Evolutionary conservation across 2,113 vertebrate genomes (phyloP).

Genomic region (Stercorarius parasiticus): DNA sequence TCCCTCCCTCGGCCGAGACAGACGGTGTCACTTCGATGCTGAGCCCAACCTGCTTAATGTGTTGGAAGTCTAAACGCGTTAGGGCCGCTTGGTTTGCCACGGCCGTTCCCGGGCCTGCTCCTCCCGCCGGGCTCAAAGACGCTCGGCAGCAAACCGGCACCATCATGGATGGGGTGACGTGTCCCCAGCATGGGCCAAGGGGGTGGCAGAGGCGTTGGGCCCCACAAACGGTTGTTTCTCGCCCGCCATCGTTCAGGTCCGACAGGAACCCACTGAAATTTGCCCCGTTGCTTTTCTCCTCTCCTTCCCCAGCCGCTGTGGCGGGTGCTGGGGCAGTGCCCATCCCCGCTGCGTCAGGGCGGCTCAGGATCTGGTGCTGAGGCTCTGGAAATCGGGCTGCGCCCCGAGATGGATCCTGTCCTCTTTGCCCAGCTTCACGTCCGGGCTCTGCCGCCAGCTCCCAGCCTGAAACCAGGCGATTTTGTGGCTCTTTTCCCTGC

Average conservation of each 20-base stretch:
- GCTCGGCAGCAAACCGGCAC: not conserved
- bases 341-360: rapidly evolving
- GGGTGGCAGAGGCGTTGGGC: not conserved
- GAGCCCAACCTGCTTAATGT: conserved; percentile 48
- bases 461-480: rapidly evolving
- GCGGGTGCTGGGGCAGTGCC: not conserved
- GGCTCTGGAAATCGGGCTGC: not conserved
- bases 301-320: rapidly evolving
- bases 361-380: not conserved
- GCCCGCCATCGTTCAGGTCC: rapidly evolving
- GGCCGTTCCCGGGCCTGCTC: not conserved
- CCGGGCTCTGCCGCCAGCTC: rapidly evolving
- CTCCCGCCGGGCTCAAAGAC: not conserved
- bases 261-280: rapidly evolving
- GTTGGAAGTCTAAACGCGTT: conserved; percentile 61
- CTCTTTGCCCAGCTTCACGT: rapidly evolving
- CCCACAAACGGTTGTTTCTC: not conserved
- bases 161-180: rapidly evolving
- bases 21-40: conserved; percentile 62
- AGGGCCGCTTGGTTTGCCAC: conserved; percentile 51
- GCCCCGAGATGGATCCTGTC: rapidly evolving
- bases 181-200: not conserved
- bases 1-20: not conserved
- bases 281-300: rapidly evolving
- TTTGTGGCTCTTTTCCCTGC: not conserved